A percentile compares a stretch with the other conserved stretches of the same genome.
These are phyloP conservation scores for Drosophila carrolli DNA, from an alignment of 1,140 invertebrate species.

Conservation along the genomic window DNA sequence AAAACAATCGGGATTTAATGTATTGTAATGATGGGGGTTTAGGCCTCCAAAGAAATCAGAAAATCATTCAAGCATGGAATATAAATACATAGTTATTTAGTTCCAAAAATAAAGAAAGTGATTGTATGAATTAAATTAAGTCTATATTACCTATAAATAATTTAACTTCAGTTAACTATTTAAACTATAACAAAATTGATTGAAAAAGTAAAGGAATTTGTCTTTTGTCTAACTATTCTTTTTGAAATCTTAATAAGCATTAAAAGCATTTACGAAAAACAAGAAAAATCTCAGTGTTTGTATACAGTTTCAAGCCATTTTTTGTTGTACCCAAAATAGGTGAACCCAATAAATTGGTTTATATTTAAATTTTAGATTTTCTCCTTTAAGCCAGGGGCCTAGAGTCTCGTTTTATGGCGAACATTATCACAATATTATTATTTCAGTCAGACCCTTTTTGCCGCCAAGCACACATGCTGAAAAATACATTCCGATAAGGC, in stretches of 20 bases:
- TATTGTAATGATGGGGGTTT: neutral
- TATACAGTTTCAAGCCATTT: neutral
- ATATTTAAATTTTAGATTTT: conserved; percentile 16
- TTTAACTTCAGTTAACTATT: too few relatives aligned
- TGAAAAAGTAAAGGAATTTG: too few relatives aligned
- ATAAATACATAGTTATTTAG: neutral
- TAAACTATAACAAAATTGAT: too few relatives aligned
- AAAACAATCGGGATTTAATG: conserved; percentile 14
- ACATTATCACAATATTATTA: conserved; percentile 52
- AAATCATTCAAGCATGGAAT: neutral
- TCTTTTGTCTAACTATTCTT: too few relatives aligned
- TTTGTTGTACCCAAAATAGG: neutral
- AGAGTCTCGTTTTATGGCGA: conserved; percentile 16
- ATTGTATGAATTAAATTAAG: too few relatives aligned
- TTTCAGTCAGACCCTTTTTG: conserved; percentile 37
- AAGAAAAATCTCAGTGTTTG: too few relatives aligned
- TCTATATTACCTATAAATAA: too few relatives aligned
- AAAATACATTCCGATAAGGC: conserved; percentile 13
- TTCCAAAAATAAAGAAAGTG: too few relatives aligned
- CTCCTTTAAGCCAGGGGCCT: conserved; percentile 1
- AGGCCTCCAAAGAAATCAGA: neutral
- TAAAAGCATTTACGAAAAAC: too few relatives aligned
- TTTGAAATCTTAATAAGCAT: too few relatives aligned
- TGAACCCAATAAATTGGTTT: neutral
- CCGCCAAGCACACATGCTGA: conserved; percentile 25